Conservation (phyloP, 2,797 vertebrate genomes). For the Squalus acanthias region DNA sequence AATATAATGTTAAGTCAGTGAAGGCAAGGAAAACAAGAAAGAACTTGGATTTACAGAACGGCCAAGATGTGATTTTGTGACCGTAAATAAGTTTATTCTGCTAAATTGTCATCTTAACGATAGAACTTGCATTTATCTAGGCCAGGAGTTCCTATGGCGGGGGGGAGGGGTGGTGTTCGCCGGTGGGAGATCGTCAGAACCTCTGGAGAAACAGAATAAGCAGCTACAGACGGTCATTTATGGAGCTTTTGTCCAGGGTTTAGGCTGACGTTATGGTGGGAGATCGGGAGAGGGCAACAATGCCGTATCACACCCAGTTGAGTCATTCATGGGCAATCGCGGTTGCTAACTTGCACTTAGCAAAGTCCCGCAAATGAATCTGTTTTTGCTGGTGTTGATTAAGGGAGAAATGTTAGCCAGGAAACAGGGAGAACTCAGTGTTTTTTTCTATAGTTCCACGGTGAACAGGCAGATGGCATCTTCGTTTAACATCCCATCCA, state of each 20-base stretch:
- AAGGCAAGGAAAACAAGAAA: neutral
- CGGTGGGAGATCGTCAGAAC: neutral
- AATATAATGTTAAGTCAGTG: neutral
- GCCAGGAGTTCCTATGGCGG: neutral
- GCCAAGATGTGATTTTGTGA: neutral
- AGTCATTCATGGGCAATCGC: neutral
- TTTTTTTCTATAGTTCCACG: neutral
- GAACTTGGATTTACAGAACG: neutral
- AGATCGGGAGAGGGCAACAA: no score
- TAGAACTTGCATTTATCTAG: neutral
- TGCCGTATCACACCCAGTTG: neutral
- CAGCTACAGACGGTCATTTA: neutral
- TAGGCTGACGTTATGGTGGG: neutral
- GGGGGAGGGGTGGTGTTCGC: neutral
- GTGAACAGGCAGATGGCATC: neutral
- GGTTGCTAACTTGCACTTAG: neutral
- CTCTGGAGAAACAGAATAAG: neutral
- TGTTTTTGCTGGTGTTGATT: neutral
- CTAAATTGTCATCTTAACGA: neutral
- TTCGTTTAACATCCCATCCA: neutral
- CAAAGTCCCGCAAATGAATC: neutral
- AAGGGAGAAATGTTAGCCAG: neutral
- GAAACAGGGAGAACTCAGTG: neutral
- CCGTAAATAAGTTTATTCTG: neutral
- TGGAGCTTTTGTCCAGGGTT: neutral